Evolutionary conservation across 2,113 vertebrate species (phyloP).

Genomic region (Saccopteryx bilineata): DNA sequence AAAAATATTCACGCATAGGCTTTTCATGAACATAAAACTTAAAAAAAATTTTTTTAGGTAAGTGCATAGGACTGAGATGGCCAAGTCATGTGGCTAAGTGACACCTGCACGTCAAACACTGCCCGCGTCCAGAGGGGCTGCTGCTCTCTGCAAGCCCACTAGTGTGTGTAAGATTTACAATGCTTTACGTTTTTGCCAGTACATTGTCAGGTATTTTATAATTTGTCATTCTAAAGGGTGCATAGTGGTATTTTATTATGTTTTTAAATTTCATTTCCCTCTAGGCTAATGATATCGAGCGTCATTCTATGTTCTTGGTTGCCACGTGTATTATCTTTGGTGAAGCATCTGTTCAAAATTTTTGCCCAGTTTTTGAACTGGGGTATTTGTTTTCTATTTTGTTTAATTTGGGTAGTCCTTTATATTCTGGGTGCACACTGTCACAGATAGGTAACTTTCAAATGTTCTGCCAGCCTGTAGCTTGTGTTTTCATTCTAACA

Average conservation of each 20-base stretch:
- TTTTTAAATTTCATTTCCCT: slow-evolving; percentile 50
- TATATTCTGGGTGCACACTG: neutral
- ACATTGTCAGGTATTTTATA: neutral
- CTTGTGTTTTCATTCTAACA: neutral
- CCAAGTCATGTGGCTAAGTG: neutral
- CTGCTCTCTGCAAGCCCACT: neutral
- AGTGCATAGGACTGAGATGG: neutral
- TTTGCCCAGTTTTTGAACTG: neutral
- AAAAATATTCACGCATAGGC: neutral
- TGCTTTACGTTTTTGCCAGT: neutral
- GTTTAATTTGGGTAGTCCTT: neutral
- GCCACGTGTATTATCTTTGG: neutral
- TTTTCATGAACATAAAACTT: neutral
- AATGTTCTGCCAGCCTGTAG: neutral
- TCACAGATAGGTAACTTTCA: neutral
- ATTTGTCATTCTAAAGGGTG: neutral
- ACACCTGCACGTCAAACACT: neutral
- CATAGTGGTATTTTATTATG: neutral
- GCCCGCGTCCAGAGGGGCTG: neutral
- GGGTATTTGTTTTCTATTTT: slow-evolving; percentile 11
- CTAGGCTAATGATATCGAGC: neutral
- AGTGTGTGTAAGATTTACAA: neutral
- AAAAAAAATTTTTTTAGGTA: neutral
- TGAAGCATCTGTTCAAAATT: neutral
- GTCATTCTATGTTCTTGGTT: slow-evolving; percentile 34